Percentiles rank a stretch among this genome's conserved stretches.
Evolutionary conservation across 2,113 vertebrate genomes (phyloP).

Genomic region (Morone chrysops): DNA sequence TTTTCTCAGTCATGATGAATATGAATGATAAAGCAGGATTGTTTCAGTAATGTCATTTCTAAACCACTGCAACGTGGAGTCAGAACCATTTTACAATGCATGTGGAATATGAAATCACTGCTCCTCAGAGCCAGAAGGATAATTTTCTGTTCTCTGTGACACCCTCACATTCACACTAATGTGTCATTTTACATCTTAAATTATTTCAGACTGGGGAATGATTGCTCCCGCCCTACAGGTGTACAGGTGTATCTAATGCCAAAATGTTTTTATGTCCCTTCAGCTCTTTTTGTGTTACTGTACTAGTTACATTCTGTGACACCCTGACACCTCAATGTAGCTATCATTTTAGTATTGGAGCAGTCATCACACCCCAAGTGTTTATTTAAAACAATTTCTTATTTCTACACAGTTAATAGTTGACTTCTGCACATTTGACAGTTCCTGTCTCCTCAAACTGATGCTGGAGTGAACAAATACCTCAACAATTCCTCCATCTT

Average conservation of each 20-base stretch:
- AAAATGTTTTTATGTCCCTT: neutral
- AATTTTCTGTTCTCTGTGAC: neutral
- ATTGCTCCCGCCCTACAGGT: neutral
- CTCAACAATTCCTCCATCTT: too few species aligned
- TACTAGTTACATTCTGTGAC: neutral
- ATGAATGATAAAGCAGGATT: conserved; percentile 12
- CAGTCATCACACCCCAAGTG: too few species aligned
- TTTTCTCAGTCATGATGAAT: conserved; percentile 27
- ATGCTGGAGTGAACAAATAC: too few species aligned
- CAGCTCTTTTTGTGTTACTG: neutral
- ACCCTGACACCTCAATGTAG: neutral
- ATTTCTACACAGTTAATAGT: too few species aligned
- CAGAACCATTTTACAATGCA: neutral
- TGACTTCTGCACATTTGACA: too few species aligned
- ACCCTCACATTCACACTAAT: neutral
- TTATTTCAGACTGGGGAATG: neutral
- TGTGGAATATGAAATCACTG: conserved; percentile 23
- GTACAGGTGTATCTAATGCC: neutral
- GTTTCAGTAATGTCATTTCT: conserved; percentile 8
- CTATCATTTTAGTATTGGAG: too few species aligned
- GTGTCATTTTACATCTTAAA: neutral
- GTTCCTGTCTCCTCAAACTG: too few species aligned
- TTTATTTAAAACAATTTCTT: too few species aligned
- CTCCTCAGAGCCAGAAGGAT: neutral
- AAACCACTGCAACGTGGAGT: neutral